Conservation (phyloP, 2,888 invertebrate genomes). For the Masnerella sp. region DNA sequence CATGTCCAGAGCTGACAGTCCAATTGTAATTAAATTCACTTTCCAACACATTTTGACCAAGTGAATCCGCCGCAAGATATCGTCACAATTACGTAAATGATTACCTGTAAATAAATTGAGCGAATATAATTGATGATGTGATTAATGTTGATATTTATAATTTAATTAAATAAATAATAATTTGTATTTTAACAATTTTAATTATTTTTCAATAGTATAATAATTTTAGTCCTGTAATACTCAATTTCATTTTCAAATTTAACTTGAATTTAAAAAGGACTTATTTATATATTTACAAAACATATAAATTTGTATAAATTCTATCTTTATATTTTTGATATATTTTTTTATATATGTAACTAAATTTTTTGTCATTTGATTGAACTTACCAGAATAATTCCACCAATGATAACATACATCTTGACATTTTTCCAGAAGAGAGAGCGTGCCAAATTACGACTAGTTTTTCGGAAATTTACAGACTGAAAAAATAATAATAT, state of each 20-base stretch:
- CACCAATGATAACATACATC: slow-evolving; percentile 86
- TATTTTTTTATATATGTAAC: slow-evolving; percentile 5
- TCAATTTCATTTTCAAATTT: background rate
- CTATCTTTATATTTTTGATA: too few relatives aligned
- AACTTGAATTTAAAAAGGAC: background rate
- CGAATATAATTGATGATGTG: slow-evolving; percentile 12
- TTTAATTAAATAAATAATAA: background rate
- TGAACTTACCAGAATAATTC: slow-evolving; percentile 82
- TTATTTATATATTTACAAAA: slow-evolving; percentile 8
- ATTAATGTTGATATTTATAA: background rate
- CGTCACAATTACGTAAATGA: slow-evolving; percentile 90
- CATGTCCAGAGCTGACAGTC: background rate
- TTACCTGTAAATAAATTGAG: slow-evolving; percentile 76
- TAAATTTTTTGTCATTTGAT: too few relatives aligned
- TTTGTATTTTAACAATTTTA: background rate
- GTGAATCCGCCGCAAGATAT: slow-evolving; percentile 92
- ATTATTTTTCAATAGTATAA: background rate
- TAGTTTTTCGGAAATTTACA: slow-evolving; percentile 90
- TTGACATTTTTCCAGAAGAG: slow-evolving; percentile 97
- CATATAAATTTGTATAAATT: too few relatives aligned
- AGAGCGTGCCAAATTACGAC: slow-evolving; percentile 90
- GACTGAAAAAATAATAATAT: slow-evolving; percentile 82
- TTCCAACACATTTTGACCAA: slow-evolving; percentile 85
- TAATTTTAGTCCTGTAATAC: background rate
- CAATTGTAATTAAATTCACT: slow-evolving; percentile 22